phyloP scores from a whole-genome alignment of 2,888 invertebrate species.

The Cinara cedri region DNA sequence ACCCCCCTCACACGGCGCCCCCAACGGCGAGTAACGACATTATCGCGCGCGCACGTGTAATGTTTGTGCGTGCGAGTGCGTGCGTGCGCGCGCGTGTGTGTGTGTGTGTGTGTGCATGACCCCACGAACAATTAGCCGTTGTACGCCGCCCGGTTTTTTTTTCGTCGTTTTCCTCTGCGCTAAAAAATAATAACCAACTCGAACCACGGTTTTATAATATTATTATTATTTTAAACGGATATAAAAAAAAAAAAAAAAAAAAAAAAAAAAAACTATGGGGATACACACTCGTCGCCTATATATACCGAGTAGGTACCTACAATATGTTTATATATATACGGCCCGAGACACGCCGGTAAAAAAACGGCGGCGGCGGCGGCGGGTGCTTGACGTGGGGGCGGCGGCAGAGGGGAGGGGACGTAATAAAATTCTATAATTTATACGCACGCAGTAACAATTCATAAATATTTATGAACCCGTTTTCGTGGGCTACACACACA shows the following conservation, averaged over 20 bases:
- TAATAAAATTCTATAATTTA: slow-evolving; percentile 56
- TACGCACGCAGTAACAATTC: slow-evolving; percentile 53
- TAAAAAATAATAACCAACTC: not conserved
- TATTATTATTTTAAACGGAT: slow-evolving; percentile 4
- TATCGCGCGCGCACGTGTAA: no score
- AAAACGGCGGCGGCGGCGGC: no score
- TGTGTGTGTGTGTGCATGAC: no score
- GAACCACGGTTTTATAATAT: not conserved
- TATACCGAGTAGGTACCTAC: no score
- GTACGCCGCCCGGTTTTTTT: not conserved
- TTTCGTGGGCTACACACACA: slow-evolving; percentile 42
- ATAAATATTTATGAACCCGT: slow-evolving; percentile 57
- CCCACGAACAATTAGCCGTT: not conserved
- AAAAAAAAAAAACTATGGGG: no score
- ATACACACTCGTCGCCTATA: no score
- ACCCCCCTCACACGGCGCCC: no score
- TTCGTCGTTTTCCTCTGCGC: no score
- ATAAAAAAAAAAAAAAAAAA: no score
- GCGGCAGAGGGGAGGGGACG: slow-evolving; percentile 7
- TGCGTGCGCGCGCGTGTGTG: not conserved
- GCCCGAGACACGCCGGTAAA: no score
- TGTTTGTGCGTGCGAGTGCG: no score
- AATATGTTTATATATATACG: not conserved
- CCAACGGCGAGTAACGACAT: no score
- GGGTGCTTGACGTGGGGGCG: not conserved